Conservation (phyloP, 2,797 vertebrate genomes). For the Centropyge bicolor region DNA sequence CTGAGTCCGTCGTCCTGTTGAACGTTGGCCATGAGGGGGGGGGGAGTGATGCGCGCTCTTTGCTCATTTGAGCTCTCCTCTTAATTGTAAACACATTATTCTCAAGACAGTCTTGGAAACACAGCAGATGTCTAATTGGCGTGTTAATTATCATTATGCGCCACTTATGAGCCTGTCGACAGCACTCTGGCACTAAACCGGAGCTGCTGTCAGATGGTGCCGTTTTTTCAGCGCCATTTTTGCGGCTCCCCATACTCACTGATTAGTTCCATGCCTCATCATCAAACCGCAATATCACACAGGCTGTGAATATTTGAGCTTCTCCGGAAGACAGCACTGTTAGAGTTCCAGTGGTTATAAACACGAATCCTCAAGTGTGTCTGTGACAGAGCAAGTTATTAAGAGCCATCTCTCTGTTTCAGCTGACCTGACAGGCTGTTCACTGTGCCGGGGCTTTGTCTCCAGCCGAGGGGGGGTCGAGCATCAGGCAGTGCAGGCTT, state of each 20-base stretch:
- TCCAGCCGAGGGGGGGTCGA: neutral
- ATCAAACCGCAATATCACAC: slow-evolving; percentile 39
- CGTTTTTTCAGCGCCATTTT: slow-evolving; percentile 29
- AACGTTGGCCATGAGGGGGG: slow-evolving; percentile 37
- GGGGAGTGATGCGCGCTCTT: slow-evolving; percentile 49
- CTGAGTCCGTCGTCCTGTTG: slow-evolving; percentile 31
- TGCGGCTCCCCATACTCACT: slow-evolving; percentile 39
- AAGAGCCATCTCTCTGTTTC: slow-evolving; percentile 14
- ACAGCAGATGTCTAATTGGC: slow-evolving; percentile 80
- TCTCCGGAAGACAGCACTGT: slow-evolving; percentile 5
- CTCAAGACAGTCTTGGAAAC: slow-evolving; percentile 67
- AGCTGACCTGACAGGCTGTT: slow-evolving; percentile 16
- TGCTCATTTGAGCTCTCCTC: slow-evolving; percentile 54
- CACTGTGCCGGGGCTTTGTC: neutral
- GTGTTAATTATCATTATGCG: slow-evolving; percentile 75
- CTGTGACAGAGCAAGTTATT: slow-evolving; percentile 16
- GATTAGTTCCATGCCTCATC: slow-evolving; percentile 52
- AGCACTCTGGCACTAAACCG: slow-evolving; percentile 55
- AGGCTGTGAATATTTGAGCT: slow-evolving; percentile 34
- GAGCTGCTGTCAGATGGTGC: slow-evolving; percentile 67
- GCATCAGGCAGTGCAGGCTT: slow-evolving; percentile 20
- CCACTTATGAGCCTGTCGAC: slow-evolving; percentile 65
- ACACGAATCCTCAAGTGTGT: slow-evolving; percentile 4
- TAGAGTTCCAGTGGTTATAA: slow-evolving; percentile 7
- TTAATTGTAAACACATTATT: slow-evolving; percentile 70